Percentiles rank a stretch among this genome's conserved stretches.
These are phyloP conservation scores for Athetis lepigone DNA, from an alignment of 2,888 invertebrate species.

Conservation along the genomic window DNA sequence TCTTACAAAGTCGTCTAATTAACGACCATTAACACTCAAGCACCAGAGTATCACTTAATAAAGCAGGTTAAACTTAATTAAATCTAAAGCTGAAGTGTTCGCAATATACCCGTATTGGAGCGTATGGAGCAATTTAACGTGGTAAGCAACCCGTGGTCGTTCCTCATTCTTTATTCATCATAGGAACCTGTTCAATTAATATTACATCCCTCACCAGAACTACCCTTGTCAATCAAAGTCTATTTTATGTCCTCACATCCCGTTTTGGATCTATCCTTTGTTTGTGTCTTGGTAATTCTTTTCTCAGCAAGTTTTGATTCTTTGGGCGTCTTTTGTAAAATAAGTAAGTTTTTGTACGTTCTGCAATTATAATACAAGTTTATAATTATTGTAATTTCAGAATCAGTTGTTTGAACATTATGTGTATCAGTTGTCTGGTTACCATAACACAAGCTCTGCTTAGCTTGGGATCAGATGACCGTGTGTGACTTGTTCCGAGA, in stretches of 20 bases:
- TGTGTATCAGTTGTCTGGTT: no score
- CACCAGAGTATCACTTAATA: neutral
- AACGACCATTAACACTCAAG: neutral
- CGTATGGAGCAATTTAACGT: conserved; percentile 13
- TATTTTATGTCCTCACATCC: conserved; percentile 53
- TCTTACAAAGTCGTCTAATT: neutral
- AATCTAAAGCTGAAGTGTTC: neutral
- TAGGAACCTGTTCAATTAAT: conserved; percentile 64
- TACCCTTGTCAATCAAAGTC: conserved; percentile 71
- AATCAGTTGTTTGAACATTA: no score
- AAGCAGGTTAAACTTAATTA: conserved; percentile 15
- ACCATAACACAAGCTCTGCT: no score
- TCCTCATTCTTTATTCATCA: conserved; percentile 66
- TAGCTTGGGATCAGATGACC: no score
- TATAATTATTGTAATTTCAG: no score
- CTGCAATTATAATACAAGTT: no score
- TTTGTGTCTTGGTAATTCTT: conserved; percentile 45
- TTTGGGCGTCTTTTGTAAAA: conserved; percentile 42
- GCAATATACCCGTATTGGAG: neutral
- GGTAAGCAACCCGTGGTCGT: conserved; percentile 26
- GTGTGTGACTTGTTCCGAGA: no score
- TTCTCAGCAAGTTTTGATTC: conserved; percentile 28
- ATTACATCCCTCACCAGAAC: conserved; percentile 60
- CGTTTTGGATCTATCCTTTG: conserved; percentile 47
- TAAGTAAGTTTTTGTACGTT: no score